Evolutionary conservation across 2,888 invertebrate species (phyloP).

Genomic region (Eristalinus aeneus): DNA sequence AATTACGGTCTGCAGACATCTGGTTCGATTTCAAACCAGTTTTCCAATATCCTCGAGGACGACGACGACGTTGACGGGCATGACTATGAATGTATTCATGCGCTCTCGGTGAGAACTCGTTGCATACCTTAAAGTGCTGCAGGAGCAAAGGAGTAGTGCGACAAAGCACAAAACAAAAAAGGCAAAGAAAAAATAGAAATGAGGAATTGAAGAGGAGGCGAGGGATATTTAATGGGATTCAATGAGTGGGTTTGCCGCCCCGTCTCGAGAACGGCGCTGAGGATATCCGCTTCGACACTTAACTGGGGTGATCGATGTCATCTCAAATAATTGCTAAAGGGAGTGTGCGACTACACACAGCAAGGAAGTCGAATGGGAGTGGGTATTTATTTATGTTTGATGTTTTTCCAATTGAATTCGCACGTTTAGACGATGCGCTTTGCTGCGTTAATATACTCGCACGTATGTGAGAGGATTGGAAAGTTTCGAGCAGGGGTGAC

Average conservation of each 20-base stretch:
- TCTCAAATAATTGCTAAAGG: constrained; percentile 49
- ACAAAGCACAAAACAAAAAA: constrained; percentile 34
- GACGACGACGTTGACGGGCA: neutral
- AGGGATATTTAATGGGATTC: constrained; percentile 58
- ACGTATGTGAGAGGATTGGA: no score
- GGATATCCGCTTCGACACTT: constrained; percentile 63
- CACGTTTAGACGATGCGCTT: constrained; percentile 13
- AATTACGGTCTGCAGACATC: constrained; percentile 56
- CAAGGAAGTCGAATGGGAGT: neutral
- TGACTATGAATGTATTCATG: neutral
- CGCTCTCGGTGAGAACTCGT: neutral
- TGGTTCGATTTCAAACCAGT: constrained; percentile 68
- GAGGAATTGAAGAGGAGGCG: neutral
- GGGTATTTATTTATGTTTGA: constrained; percentile 16
- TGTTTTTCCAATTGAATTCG: constrained; percentile 35
- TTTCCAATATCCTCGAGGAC: constrained; percentile 42
- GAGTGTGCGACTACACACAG: neutral
- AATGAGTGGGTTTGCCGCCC: constrained; percentile 44
- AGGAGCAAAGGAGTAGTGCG: constrained; percentile 27
- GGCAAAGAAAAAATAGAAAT: constrained; percentile 2
- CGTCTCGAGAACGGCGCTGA: constrained; percentile 24
- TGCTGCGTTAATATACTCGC: no score
- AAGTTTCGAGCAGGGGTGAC: no score
- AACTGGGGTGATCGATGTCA: constrained; percentile 59
- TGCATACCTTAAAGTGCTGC: neutral